Conservation (phyloP, 2,888 invertebrate genomes). For the Sinohyriopsis cumingii region DNA sequence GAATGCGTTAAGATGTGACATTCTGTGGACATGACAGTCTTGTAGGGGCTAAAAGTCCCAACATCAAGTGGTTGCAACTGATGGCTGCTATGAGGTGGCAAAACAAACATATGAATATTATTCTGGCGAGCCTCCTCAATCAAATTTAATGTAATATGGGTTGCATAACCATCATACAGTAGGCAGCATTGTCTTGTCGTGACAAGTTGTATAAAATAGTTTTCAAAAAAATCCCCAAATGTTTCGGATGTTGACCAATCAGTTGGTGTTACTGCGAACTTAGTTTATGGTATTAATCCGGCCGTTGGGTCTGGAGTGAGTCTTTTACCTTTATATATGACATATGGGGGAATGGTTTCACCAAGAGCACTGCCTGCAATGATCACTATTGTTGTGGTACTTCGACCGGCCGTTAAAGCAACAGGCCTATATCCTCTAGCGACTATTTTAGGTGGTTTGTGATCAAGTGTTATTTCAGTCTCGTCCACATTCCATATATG, state of each 20-base stretch:
- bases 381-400: slow-evolving; percentile 18
- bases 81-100: slow-evolving; percentile 17
- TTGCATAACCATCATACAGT: slow-evolving; percentile 26
- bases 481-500: slow-evolving; percentile 27
- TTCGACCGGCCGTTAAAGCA: slow-evolving; percentile 8
- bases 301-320: slow-evolving; percentile 7
- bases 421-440: slow-evolving; percentile 17
- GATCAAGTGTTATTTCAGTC: slow-evolving; percentile 18
- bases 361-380: slow-evolving; percentile 24
- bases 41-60: slow-evolving; percentile 19
- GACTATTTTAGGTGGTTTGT: slow-evolving; percentile 21
- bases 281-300: slow-evolving; percentile 6
- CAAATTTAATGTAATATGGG: slow-evolving; percentile 14
- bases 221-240: slow-evolving; percentile 26
- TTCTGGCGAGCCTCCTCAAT: slow-evolving; percentile 16
- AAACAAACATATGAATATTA: slow-evolving; percentile 19
- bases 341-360: slow-evolving; percentile 21
- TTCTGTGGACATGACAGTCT: background rate
- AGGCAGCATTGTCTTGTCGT: slow-evolving; percentile 14
- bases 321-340: slow-evolving; percentile 24
- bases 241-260: slow-evolving; percentile 17
- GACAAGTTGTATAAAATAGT: slow-evolving; percentile 18
- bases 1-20: too few relatives aligned
- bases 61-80: slow-evolving; percentile 6
- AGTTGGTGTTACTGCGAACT: slow-evolving; percentile 3